A percentile compares a stretch with the other conserved stretches of the same genome.
phyloP scores from a whole-genome alignment of 1,140 invertebrate genomes.

The Epicauta chinensis region DNA sequence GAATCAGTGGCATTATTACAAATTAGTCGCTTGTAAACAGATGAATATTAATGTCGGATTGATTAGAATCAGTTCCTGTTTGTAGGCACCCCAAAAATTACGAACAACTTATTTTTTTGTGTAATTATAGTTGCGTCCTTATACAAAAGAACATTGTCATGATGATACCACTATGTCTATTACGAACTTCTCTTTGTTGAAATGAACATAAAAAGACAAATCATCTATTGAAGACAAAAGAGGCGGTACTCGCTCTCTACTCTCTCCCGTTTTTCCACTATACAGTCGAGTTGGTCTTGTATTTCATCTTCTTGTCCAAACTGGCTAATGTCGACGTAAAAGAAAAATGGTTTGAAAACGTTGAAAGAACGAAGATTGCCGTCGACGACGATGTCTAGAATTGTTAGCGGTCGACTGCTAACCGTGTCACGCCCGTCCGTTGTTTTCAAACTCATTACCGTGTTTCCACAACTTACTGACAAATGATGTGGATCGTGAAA shows the following conservation, averaged over 20 bases:
- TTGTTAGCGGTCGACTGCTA: conserved; percentile 7
- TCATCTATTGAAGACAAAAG: conserved; percentile 15
- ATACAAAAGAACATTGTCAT: too few relatives aligned
- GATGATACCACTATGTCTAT: too few relatives aligned
- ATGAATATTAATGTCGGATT: too few relatives aligned
- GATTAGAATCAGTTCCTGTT: too few relatives aligned
- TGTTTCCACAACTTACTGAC: conserved; percentile 39
- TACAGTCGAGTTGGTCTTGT: conserved; percentile 15
- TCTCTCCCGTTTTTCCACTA: background rate
- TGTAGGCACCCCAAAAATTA: too few relatives aligned
- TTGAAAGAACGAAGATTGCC: conserved; percentile 14
- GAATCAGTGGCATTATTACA: too few relatives aligned
- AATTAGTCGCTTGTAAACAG: too few relatives aligned
- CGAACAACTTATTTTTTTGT: too few relatives aligned
- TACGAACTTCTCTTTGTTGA: too few relatives aligned
- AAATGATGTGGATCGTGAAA: conserved; percentile 41
- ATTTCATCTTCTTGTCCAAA: conserved; percentile 19
- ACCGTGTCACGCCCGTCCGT: conserved; percentile 32
- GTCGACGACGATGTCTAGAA: conserved; percentile 1
- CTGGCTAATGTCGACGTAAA: conserved; percentile 16
- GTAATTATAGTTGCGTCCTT: too few relatives aligned
- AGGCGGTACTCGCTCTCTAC: background rate
- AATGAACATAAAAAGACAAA: conserved; percentile 16
- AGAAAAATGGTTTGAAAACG: conserved; percentile 20
- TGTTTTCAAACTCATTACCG: conserved; percentile 41